phyloP scores from a whole-genome alignment of 2,888 invertebrate genomes.

The Ophion ellenae region DNA sequence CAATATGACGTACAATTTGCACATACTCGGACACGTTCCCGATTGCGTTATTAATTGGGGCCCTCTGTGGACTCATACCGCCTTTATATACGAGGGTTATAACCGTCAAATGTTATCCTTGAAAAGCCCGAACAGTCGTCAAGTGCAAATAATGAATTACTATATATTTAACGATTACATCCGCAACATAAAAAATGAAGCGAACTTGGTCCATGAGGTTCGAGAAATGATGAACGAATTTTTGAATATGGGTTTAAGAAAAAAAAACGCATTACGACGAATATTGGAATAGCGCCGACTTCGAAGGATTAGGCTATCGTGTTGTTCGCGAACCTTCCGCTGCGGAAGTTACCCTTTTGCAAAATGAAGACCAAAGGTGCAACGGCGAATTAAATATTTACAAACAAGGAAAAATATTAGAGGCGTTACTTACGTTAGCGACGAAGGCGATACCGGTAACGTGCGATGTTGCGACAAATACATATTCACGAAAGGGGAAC shows the following conservation, averaged over 20 bases:
- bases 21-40: constrained; percentile 18
- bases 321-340: constrained; percentile 9
- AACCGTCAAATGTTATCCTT: constrained; percentile 24
- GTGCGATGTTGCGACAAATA: constrained; percentile 1
- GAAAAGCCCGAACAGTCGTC: constrained; percentile 11
- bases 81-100: constrained; percentile 30
- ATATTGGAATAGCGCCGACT: not conserved
- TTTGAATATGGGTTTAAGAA: constrained; percentile 12
- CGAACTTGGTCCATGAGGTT: constrained; percentile 4
- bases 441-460: constrained; percentile 6
- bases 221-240: constrained; percentile 5
- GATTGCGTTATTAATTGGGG: constrained; percentile 29
- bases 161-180: constrained; percentile 13
- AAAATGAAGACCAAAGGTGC: constrained; percentile 9
- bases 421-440: constrained; percentile 5
- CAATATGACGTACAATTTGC: constrained; percentile 29
- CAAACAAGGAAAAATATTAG: not conserved
- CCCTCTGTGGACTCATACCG: constrained; percentile 33
- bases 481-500: constrained; percentile 6
- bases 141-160: constrained; percentile 15
- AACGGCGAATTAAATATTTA: constrained; percentile 4
- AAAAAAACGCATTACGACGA: constrained; percentile 1
- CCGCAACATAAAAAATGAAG: constrained; percentile 3
- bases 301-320: not conserved
- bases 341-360: constrained; percentile 4